Conservation (phyloP, 2,797 vertebrate genomes). For the Cossypha heuglini region DNA sequence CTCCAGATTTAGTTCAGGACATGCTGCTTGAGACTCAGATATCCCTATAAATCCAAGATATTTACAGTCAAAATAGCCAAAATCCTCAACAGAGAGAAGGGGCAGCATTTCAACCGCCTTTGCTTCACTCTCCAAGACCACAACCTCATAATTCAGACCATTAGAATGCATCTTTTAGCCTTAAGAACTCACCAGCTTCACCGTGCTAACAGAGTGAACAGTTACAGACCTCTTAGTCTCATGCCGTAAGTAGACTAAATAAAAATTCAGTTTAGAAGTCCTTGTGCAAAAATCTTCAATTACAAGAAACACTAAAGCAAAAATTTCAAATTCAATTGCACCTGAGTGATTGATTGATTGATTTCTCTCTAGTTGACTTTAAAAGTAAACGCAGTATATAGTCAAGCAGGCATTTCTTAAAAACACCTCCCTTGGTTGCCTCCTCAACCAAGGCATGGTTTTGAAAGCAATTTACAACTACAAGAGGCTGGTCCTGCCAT, state of each 20-base stretch:
- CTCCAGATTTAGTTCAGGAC: not conserved
- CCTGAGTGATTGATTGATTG: not conserved
- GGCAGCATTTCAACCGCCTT: not conserved
- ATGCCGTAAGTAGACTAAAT: not conserved
- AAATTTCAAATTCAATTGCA: not conserved
- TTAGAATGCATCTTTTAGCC: not conserved
- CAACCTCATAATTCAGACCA: not conserved
- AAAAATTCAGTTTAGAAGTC: not conserved
- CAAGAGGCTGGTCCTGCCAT: not conserved
- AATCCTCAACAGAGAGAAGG: not conserved
- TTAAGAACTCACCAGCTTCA: not conserved
- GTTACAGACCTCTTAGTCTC: not conserved
- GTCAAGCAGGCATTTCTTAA: not conserved
- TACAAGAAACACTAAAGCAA: not conserved
- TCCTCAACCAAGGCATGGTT: not conserved
- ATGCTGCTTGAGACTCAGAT: not conserved
- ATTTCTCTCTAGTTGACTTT: not conserved
- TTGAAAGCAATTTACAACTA: not conserved
- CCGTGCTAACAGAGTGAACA: not conserved
- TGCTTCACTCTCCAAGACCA: not conserved
- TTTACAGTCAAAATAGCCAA: not conserved
- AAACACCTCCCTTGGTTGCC: not conserved
- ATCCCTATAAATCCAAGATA: not conserved
- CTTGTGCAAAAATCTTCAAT: not conserved
- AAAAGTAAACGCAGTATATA: not conserved